Percentiles rank a stretch among this genome's conserved stretches.
phyloP scores from a whole-genome alignment of 2,888 invertebrate genomes.

The Sclerodermus sp. region DNA sequence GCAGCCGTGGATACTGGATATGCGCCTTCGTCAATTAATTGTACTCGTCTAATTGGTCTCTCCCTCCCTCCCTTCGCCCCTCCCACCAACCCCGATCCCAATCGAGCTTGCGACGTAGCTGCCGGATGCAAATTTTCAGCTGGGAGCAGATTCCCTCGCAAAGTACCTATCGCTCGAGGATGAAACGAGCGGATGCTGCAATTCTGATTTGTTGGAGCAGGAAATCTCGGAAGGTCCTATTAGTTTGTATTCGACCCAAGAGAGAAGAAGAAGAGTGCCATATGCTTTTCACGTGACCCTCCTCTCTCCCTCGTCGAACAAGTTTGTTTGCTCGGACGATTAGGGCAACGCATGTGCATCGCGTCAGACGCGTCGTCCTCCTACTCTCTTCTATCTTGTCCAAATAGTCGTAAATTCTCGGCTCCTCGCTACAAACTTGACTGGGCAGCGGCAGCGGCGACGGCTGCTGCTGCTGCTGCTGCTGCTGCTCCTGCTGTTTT shows the following conservation, averaged over 20 bases:
- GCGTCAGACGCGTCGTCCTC: background rate
- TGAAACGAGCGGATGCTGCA: too few species aligned
- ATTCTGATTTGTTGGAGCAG: too few species aligned
- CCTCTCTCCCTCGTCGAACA: background rate
- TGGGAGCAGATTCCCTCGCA: too few species aligned
- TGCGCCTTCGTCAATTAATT: conserved; percentile 12
- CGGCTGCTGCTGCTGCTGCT: too few species aligned
- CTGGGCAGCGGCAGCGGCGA: too few species aligned
- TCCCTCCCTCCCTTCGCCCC: background rate
- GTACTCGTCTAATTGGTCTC: conserved; percentile 14
- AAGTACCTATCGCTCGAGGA: too few species aligned
- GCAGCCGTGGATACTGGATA: conserved; percentile 11
- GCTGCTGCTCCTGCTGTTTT: conserved; percentile 10
- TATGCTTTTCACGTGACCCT: too few species aligned
- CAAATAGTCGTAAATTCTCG: conserved; percentile 31
- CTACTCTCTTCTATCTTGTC: conserved; percentile 22
- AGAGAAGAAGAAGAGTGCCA: too few species aligned
- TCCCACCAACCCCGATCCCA: background rate
- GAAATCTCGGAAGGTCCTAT: too few species aligned
- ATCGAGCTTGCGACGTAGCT: too few species aligned
- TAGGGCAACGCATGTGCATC: conserved; percentile 17
- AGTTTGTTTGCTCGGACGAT: conserved; percentile 27
- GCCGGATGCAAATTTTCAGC: too few species aligned
- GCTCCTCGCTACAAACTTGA: conserved; percentile 1
- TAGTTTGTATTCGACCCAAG: too few species aligned